Evolutionary conservation across 2,797 vertebrate genomes (phyloP).

Genomic region (Alca torda): DNA sequence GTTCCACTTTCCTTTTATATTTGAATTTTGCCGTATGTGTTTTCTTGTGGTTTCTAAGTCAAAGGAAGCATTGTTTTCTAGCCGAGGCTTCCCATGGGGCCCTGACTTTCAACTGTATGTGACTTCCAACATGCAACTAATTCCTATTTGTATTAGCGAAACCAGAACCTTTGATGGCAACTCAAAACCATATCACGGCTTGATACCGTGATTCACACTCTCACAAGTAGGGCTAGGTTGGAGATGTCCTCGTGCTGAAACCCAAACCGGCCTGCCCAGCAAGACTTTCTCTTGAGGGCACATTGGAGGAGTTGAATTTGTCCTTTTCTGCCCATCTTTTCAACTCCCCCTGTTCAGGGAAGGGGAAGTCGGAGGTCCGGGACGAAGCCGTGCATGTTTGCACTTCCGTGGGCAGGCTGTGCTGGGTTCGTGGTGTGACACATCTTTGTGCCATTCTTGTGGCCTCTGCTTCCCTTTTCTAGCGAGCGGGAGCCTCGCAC

Average conservation of each 20-base stretch:
- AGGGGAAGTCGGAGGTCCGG: background rate
- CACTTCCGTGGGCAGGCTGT: background rate
- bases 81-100: constrained; percentile 29
- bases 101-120: constrained; percentile 42
- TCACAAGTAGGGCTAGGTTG: background rate
- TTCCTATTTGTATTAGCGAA: constrained; percentile 17
- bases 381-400: background rate
- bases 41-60: constrained; percentile 73
- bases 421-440: background rate
- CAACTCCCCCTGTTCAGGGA: background rate
- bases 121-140: constrained; percentile 62
- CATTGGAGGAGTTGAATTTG: rapidly evolving
- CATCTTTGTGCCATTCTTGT: background rate
- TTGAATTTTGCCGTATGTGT: constrained; percentile 63
- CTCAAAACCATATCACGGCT: background rate
- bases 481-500: background rate
- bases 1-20: constrained; percentile 75
- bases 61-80: constrained; percentile 69
- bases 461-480: background rate
- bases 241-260: background rate
- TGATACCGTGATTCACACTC: background rate
- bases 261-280: background rate
- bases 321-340: background rate
- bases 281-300: background rate
- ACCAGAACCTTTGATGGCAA: constrained; percentile 29